phyloP scores from a whole-genome alignment of 1,140 invertebrate genomes.

The Limonius californicus region DNA sequence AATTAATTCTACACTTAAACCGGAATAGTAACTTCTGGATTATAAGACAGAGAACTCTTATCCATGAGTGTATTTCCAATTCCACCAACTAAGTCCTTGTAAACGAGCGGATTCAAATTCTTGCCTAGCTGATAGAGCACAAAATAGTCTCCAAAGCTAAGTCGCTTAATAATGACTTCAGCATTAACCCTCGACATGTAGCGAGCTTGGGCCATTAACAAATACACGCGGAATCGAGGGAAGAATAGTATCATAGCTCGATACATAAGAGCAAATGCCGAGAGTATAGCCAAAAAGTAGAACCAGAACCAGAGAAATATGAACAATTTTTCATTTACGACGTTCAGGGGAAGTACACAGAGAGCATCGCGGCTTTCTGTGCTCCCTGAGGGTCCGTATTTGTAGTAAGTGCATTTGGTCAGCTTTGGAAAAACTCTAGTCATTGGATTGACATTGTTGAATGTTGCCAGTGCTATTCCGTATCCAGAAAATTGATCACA shows the following conservation, averaged over 20 bases:
- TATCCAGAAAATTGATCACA: conserved; percentile 69
- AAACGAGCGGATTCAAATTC: conserved; percentile 62
- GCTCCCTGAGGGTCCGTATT: conserved; percentile 60
- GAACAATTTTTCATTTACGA: conserved; percentile 79
- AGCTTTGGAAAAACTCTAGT: conserved; percentile 67
- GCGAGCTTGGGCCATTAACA: conserved; percentile 55
- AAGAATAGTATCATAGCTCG: conserved; percentile 50
- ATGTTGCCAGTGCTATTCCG: conserved; percentile 57
- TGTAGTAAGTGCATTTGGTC: conserved; percentile 73
- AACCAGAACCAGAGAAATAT: conserved; percentile 81
- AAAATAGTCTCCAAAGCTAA: conserved; percentile 66
- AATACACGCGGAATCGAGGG: conserved; percentile 50
- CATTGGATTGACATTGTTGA: conserved; percentile 52
- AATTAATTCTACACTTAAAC: conserved; percentile 17
- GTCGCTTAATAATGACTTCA: conserved; percentile 52
- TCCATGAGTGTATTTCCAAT: conserved; percentile 18
- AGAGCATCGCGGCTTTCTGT: conserved; percentile 60
- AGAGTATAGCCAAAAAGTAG: conserved; percentile 60
- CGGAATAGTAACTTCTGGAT: conserved; percentile 26
- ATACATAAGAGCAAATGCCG: conserved; percentile 62
- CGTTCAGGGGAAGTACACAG: conserved; percentile 71
- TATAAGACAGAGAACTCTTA: conserved; percentile 12
- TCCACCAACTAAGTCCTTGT: conserved; percentile 50
- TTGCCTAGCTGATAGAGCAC: conserved; percentile 61
- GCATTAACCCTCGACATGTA: conserved; percentile 50